These are phyloP conservation scores for Ectemnius lituratus DNA, from an alignment of 2,888 invertebrate genomes.

Conservation along the genomic window DNA sequence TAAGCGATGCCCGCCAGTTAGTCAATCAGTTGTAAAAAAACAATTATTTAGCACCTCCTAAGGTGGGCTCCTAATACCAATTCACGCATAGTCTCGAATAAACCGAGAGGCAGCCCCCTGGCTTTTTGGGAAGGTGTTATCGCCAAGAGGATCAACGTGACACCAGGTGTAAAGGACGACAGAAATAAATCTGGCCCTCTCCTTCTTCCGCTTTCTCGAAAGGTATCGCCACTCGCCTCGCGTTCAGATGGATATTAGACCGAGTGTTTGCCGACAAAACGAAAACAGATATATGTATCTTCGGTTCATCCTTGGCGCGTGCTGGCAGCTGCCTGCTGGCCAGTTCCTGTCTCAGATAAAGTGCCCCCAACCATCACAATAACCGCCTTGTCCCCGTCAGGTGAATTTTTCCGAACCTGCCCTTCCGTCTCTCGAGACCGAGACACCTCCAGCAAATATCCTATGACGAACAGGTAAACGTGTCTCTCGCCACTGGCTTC, in stretches of 20 bases:
- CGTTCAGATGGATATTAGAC: slow-evolving; percentile 63
- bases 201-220: slow-evolving; percentile 32
- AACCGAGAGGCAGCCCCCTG: neutral
- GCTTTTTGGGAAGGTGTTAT: neutral
- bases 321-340: slow-evolving; percentile 70
- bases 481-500: slow-evolving; percentile 41
- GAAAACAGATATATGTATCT: slow-evolving; percentile 61
- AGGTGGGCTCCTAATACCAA: slow-evolving; percentile 45
- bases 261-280: slow-evolving; percentile 64
- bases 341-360: slow-evolving; percentile 66
- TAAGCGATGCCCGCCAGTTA: too few relatives aligned
- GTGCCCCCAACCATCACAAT: slow-evolving; percentile 65
- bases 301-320: slow-evolving; percentile 72
- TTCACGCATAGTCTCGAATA: slow-evolving; percentile 51
- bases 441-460: slow-evolving; percentile 47
- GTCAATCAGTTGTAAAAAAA: slow-evolving; percentile 48
- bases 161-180: neutral
- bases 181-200: slow-evolving; percentile 4
- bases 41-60: slow-evolving; percentile 64
- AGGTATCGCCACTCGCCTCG: slow-evolving; percentile 50
- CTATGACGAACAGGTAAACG: slow-evolving; percentile 65
- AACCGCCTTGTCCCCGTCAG: slow-evolving; percentile 72
- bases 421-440: slow-evolving; percentile 32
- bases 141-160: neutral
- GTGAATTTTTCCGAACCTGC: slow-evolving; percentile 72